Base-by-base conservation (phyloP, 2,888 invertebrate genomes). In the Machimus rusticus region DNA sequence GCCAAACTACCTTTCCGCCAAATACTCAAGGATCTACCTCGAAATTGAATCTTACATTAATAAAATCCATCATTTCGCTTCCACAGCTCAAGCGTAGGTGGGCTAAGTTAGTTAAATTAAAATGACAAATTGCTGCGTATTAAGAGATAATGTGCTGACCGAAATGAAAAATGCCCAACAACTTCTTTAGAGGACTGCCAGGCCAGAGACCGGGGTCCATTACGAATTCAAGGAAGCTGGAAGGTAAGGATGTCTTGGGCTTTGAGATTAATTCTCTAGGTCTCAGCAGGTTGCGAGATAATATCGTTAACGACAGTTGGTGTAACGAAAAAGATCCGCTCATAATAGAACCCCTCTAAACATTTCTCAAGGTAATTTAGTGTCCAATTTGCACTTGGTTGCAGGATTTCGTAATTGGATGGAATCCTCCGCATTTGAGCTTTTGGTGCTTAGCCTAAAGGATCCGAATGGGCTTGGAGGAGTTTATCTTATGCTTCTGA, bases 141-240 rank as follows among this genome's bases (percentile, higher is more conserved):
- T 85, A 74, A 28, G 74, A 85, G 85, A 85, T 85, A 85, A 85
- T 85, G 85, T 74, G 74, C 85, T 85, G 85, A 31, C 74, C 85
- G 34, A 39, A 28, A 43, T 74, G 74, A 74, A 85, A 85, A 85
- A 74, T 43, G 74, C 43, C 16, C 46, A 74, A 51, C 74, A 74
- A 31, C 57, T 85, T 16, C 79, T 19, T 19, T 8, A 6, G 28
- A 5, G 23, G 5, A 12, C 28, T 28, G 12, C 8, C 8, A 66
- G 28, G 28, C 66, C 14, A 28, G 19, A 12, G 66, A 12, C 0
- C 8, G 9, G n/a, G n/a, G 37, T 19, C 55, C 19, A 82, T 66
- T 66, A 82, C 34, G 23, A 37, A 57, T 57, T 34, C 34, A 37
- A 57, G 28, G 28, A 66, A 31, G 23, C 31, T 31, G 55, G 14